Percentiles rank a stretch among this genome's conserved stretches.
phyloP scores from a whole-genome alignment of 2,888 invertebrate species.

The Saturnia pavonia region DNA sequence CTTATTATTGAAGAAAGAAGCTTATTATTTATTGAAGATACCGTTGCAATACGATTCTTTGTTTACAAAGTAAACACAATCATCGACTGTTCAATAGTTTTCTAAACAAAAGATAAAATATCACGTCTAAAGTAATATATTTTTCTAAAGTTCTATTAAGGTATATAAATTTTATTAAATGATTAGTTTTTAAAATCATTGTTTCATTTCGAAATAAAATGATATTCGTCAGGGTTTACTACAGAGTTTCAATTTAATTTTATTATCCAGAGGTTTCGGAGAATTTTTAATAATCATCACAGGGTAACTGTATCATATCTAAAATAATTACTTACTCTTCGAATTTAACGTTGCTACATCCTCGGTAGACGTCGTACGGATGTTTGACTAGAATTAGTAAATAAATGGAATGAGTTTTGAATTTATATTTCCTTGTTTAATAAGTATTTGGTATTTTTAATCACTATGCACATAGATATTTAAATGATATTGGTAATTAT shows the following conservation, averaged over 20 bases:
- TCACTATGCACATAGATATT: no score
- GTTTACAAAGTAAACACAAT: slow-evolving; percentile 9
- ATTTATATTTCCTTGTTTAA: neutral
- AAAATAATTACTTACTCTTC: neutral
- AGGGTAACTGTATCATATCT: neutral
- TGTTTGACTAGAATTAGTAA: neutral
- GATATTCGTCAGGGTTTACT: neutral
- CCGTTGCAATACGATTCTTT: neutral
- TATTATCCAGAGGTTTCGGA: neutral
- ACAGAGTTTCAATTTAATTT: neutral
- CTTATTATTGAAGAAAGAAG: no score
- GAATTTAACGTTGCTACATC: neutral
- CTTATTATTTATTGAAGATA: neutral
- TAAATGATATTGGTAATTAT: no score
- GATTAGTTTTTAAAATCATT: neutral
- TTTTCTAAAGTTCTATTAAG: neutral
- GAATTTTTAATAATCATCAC: neutral
- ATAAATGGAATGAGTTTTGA: neutral
- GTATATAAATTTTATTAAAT: neutral
- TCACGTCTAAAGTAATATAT: neutral
- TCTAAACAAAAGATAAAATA: slow-evolving; percentile 24
- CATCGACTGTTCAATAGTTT: slow-evolving; percentile 18
- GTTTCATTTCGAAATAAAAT: neutral
- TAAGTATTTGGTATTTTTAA: no score
- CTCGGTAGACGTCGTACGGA: neutral